Evolutionary conservation across 2,797 vertebrate species (phyloP), one percentile per base, ranked within the genome.

Genomic region (Centroberyx gerrardi): DNA sequence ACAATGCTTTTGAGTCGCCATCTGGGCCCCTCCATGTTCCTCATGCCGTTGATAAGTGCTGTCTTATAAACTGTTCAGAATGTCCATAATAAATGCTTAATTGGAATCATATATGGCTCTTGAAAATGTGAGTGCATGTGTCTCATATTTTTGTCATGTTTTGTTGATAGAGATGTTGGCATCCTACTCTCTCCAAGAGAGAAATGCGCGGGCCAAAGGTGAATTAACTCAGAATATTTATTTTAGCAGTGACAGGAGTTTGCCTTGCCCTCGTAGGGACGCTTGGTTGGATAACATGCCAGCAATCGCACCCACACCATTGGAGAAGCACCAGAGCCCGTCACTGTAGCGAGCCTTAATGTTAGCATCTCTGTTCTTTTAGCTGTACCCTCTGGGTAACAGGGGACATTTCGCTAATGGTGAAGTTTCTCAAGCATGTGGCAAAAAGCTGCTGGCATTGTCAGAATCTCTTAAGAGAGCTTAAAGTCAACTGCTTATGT

Each of bases 1-100:
- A 73, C 65, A 68, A 38, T 44, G 42, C 81, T 90, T 89, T 87
- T 64, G 87, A 84, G 79, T 72, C 65, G 87, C 91, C 87, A 88
- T 91, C 85, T 91, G 86, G 44, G 27, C 17, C 42, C 22, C 61
- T 27, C 8, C 15, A 12, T 70, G 62, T 81, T 81, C 81, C 72
- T 82, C 62, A 68, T 49, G n/a, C 40, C 51, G 51, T 67, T 66
- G 42, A 74, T 78, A 68, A 68, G 54, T 17, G 3, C 15, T 55
- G n/a, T 0, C 3, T 46, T 85, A 49, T 42, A 48, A 65, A 60
- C 18, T 10, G 18, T 72, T 80, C 15, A 48, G 70, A 72, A 80
- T 65, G 13, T 13, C 38, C 44, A 42, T 17, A 78, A 75, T 56
- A 68, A 72, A 64, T 12, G 28, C 59, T 31, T 59, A 17, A 12